Evolutionary conservation across 1,140 invertebrate species (phyloP), one percentile per base, ranked within the genome.

Genomic region (Teleogryllus occipitalis): DNA sequence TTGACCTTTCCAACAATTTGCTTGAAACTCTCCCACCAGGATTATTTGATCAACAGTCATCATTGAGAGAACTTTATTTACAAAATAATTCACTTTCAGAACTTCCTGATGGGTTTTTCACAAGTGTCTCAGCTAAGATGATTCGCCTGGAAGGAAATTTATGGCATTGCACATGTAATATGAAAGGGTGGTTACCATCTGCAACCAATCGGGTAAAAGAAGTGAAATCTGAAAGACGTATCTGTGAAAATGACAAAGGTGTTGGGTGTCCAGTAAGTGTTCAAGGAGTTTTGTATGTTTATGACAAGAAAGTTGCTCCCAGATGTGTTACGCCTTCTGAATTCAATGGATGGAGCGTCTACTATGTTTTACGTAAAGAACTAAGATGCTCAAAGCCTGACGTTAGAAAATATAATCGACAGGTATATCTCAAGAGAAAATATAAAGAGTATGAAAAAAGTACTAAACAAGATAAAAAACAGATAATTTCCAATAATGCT

Each of bases 161-260:
- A 12, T 93, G 92, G 92, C 88, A 92, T 80, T 93, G 92, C 82
- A 88, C 87, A 65, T 93, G 92, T 82, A 85, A 87, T 4, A 91
- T 93, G 90, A 84, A 82, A 76, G 87, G 87, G 72, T 93, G 91
- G 92, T 88, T 91, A 82, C 87, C 89, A 74, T 74, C 80, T 47
- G 76, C 83, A 8, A 82, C 84, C 15, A 90, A 89, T 81, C 85
- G 86, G 81, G 83, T 88, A 2, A 87, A 88, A 83, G 84, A 86
- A 48, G 87, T 81, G 48, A 75, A 80, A 14, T n/a, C 75, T 49
- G 72, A 86, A 82, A 83, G 85, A 7, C 87, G 86, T 80, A 76
- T 80, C 12, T 88, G 87, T 80, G 80, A 82, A 39, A 82, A 83
- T 48, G 86, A 87, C 80, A 88, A 88, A 82, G 86, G 86, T 48